Evolutionary conservation across 2,113 vertebrate genomes (phyloP).

Genomic region (Myanophis thanlyinensis): DNA sequence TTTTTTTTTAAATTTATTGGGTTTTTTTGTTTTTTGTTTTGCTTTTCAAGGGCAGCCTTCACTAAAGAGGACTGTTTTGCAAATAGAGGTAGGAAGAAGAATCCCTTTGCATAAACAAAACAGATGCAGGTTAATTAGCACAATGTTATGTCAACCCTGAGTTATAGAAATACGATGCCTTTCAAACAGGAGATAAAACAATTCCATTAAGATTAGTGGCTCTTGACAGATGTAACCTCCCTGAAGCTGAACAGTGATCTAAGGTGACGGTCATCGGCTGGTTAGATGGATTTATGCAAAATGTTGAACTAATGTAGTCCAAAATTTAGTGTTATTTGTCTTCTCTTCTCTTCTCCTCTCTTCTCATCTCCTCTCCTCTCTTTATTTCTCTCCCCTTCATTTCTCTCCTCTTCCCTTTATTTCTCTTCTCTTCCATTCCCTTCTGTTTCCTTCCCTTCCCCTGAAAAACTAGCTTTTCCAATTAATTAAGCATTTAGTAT

Average conservation of each 20-base stretch:
- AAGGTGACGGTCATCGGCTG: background rate
- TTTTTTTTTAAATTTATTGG: no score
- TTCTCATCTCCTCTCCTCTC: no score
- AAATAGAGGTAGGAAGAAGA: background rate
- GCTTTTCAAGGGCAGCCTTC: background rate
- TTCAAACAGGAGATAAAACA: background rate
- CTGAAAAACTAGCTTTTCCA: background rate
- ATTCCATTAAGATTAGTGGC: background rate
- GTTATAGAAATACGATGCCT: background rate
- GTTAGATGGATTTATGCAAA: background rate
- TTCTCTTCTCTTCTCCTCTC: no score
- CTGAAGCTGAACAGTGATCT: background rate
- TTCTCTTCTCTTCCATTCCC: no score
- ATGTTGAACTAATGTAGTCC: background rate
- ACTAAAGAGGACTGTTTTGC: background rate
- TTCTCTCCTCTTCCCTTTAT: no score
- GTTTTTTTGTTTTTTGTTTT: no score
- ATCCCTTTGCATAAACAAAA: background rate
- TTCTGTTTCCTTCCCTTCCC: background rate
- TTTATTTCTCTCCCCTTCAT: no score
- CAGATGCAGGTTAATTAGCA: background rate
- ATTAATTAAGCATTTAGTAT: background rate
- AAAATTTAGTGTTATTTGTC: background rate
- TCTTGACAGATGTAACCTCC: background rate
- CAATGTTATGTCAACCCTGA: background rate